Evolutionary conservation across 2,888 invertebrate species (phyloP).

Genomic region (Limnephilus marmoratus): DNA sequence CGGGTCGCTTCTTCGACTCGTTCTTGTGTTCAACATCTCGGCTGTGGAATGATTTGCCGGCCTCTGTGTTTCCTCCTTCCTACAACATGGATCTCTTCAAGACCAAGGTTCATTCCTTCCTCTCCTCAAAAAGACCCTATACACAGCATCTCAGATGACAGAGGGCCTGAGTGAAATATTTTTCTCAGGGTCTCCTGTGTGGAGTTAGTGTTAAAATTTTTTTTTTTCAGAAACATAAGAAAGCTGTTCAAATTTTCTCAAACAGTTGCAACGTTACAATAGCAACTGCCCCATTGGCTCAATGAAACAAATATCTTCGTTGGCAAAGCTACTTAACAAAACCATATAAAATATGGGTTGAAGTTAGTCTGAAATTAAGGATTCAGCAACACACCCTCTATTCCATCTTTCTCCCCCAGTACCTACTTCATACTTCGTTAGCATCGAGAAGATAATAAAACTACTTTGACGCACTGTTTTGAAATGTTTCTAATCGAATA

Average conservation of each 20-base stretch:
- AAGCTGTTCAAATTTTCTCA: background rate
- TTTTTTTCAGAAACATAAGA: background rate
- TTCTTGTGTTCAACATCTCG: no score
- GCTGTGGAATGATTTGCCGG: no score
- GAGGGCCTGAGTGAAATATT: no score
- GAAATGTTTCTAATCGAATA: slow-evolving; percentile 57
- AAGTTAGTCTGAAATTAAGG: background rate
- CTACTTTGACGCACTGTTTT: slow-evolving; percentile 49
- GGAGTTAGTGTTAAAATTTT: no score
- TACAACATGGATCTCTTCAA: no score
- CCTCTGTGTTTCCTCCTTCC: no score
- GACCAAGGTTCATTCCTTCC: no score
- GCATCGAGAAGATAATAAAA: slow-evolving; percentile 34
- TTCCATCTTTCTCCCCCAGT: background rate
- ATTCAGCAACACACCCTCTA: background rate
- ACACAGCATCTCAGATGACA: no score
- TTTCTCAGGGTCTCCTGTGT: no score
- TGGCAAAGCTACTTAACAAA: background rate
- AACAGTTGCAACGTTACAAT: background rate
- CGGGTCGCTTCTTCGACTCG: no score
- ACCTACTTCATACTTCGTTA: slow-evolving; percentile 11
- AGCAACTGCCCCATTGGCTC: background rate
- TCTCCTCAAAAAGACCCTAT: no score
- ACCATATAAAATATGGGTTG: background rate
- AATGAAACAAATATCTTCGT: background rate